phyloP scores from a whole-genome alignment of 2,888 invertebrate genomes.

The Agrotis ipsilon region DNA sequence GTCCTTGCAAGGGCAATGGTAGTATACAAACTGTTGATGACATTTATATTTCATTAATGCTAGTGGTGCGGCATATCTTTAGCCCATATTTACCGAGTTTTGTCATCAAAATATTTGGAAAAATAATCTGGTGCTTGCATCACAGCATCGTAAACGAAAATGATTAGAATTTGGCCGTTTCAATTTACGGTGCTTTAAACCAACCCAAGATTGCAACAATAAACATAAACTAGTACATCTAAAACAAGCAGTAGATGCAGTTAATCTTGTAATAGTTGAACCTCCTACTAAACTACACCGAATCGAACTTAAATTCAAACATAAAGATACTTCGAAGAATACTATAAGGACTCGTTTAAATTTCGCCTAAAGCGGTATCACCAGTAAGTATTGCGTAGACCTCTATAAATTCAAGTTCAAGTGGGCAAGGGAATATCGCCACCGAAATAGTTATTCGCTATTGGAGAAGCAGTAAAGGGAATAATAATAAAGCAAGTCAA shows the following conservation, averaged over 20 bases:
- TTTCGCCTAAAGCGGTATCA: constrained; percentile 53
- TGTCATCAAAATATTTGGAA: too few relatives aligned
- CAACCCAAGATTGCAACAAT: background rate
- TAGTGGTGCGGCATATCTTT: too few relatives aligned
- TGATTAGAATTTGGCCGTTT: background rate
- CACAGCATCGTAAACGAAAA: background rate
- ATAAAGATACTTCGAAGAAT: constrained; percentile 39
- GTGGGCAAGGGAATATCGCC: constrained; percentile 77
- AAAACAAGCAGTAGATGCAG: constrained; percentile 1
- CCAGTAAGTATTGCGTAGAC: constrained; percentile 62
- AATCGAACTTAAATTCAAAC: constrained; percentile 29
- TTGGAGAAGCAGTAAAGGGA: constrained; percentile 54
- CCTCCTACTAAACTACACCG: constrained; percentile 7
- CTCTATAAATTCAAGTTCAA: constrained; percentile 76
- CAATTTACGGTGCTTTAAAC: background rate
- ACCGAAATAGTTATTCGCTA: constrained; percentile 56
- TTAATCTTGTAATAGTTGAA: constrained; percentile 14
- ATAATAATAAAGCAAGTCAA: constrained; percentile 55
- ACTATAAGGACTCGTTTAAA: constrained; percentile 50
- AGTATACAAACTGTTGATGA: too few relatives aligned
- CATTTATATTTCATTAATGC: too few relatives aligned
- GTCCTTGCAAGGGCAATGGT: too few relatives aligned
- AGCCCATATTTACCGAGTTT: too few relatives aligned
- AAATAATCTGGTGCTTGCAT: too few relatives aligned
- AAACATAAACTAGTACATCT: constrained; percentile 12